Conservation (phyloP, 2,113 vertebrate species). For the Panthera tigris region DNA sequence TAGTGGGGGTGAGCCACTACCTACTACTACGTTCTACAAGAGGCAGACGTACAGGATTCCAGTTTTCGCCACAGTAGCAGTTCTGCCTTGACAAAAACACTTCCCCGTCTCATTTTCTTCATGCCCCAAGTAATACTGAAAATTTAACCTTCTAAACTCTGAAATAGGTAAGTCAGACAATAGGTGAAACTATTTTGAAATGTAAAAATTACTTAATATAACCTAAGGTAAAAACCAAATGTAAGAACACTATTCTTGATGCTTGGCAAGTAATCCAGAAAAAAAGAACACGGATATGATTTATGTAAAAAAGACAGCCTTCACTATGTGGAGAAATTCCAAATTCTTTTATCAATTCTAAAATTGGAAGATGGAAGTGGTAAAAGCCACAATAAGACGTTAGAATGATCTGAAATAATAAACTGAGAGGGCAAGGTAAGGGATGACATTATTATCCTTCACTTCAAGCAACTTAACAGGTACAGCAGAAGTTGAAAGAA, state of each 20-base stretch:
- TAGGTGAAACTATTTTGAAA: not conserved
- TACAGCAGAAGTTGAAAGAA: not conserved
- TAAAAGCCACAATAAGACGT: not conserved
- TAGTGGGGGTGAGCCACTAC: not conserved
- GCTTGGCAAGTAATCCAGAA: not conserved
- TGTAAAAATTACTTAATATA: conserved; percentile 19
- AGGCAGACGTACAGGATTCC: not conserved
- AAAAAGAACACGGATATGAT: not conserved
- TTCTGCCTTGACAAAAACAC: not conserved
- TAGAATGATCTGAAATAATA: not conserved
- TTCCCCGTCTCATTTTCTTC: not conserved
- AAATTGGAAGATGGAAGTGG: not conserved
- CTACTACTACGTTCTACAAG: not conserved
- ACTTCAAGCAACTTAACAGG: not conserved
- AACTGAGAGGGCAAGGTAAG: not conserved
- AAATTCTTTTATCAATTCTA: not conserved
- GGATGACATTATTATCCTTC: not conserved
- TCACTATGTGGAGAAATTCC: not conserved
- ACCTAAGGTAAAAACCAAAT: not conserved
- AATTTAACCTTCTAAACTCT: not conserved
- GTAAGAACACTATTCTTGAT: not conserved
- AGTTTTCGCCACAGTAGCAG: not conserved
- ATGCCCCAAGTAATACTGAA: not conserved
- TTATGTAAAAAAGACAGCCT: not conserved
- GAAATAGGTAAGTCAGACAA: not conserved